phyloP scores from a whole-genome alignment of 2,113 vertebrate genomes.

The Neodontobutis hainanensis region DNA sequence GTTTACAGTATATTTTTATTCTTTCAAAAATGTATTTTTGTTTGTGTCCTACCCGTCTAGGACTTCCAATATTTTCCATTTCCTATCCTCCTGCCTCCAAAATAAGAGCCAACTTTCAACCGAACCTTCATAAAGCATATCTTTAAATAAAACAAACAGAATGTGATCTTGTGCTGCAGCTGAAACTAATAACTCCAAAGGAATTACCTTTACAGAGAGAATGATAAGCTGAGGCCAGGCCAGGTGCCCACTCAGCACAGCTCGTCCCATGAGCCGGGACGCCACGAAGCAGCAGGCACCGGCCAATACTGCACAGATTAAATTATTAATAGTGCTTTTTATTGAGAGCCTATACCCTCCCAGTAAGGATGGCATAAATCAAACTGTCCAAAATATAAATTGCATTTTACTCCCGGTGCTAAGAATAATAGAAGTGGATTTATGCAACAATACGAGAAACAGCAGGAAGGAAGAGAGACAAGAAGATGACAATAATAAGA shows the following conservation, averaged over 20 bases:
- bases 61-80: no score
- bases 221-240: not conserved
- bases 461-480: not conserved
- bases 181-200: no score
- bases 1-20: no score
- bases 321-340: slow-evolving; percentile 64
- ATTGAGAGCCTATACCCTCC: slow-evolving; percentile 53
- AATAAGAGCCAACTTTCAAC: no score
- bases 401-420: slow-evolving; percentile 11
- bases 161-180: no score
- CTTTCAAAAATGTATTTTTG: no score
- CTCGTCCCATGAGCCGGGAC: slow-evolving; percentile 7
- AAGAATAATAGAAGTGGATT: slow-evolving; percentile 16
- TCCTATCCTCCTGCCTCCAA: no score
- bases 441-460: slow-evolving; percentile 24
- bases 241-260: slow-evolving; percentile 30
- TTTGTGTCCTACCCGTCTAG: no score
- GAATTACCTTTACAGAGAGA: no score
- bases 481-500: no score
- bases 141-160: no score
- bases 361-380: slow-evolving; percentile 50
- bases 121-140: no score
- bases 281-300: slow-evolving; percentile 12
- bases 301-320: slow-evolving; percentile 45
- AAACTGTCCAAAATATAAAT: slow-evolving; percentile 40